Evolutionary conservation across 1,140 invertebrate genomes (phyloP).

Genomic region (Plodia interpunctella): DNA sequence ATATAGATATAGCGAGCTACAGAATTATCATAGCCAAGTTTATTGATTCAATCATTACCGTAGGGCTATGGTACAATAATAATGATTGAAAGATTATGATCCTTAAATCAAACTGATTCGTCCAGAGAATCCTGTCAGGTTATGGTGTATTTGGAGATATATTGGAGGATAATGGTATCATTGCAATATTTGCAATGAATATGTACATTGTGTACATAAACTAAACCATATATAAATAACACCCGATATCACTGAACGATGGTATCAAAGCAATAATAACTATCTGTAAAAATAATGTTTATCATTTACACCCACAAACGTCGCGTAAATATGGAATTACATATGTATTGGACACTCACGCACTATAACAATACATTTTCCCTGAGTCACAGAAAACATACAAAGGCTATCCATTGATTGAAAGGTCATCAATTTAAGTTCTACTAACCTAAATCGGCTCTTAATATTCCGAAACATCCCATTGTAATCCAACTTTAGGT

Average conservation of each 20-base stretch:
- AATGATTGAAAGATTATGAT: no score
- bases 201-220: no score
- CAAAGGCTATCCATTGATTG: not conserved
- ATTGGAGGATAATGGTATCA: no score
- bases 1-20: no score
- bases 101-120: no score
- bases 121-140: no score
- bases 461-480: conserved; percentile 35
- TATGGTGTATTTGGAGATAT: no score
- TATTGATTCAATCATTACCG: no score
- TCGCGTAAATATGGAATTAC: not conserved
- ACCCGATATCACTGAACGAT: not conserved
- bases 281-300: not conserved
- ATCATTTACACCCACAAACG: not conserved
- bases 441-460: conserved; percentile 36
- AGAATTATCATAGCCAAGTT: no score
- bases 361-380: not conserved
- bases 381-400: not conserved
- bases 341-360: not conserved
- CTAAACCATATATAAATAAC: no score
- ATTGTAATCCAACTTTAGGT: conserved; percentile 13
- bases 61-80: no score
- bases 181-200: no score
- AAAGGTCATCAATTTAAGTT: not conserved
- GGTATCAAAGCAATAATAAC: not conserved